A percentile compares a stretch with the other conserved stretches of the same genome.
Conservation (phyloP, 2,888 invertebrate species). For the Harpalus rufipes region DNA sequence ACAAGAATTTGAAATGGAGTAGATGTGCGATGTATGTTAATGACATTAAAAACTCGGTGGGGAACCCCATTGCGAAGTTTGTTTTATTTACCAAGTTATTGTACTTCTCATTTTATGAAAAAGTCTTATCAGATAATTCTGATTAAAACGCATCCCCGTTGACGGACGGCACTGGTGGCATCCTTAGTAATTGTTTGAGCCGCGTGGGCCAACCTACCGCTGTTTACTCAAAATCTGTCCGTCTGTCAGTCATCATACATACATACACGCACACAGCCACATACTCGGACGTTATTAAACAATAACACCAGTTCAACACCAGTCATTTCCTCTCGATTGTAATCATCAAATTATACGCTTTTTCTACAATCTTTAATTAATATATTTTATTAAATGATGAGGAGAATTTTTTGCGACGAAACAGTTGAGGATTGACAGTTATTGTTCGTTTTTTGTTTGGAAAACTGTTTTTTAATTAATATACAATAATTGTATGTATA, state of each 20-base stretch:
- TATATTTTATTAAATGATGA: slow-evolving; percentile 45
- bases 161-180: slow-evolving; percentile 59
- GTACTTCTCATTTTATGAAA: neutral
- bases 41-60: too few relatives aligned
- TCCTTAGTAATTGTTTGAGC: slow-evolving; percentile 57
- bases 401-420: slow-evolving; percentile 4
- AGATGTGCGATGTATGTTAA: too few relatives aligned
- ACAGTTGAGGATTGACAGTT: neutral
- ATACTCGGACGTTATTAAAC: slow-evolving; percentile 36
- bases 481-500: neutral
- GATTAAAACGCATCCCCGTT: neutral
- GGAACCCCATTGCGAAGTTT: too few relatives aligned
- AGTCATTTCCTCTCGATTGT: slow-evolving; percentile 59
- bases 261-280: slow-evolving; percentile 10
- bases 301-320: slow-evolving; percentile 30
- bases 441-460: slow-evolving; percentile 9
- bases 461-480: slow-evolving; percentile 21
- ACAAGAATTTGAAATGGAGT: too few relatives aligned
- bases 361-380: slow-evolving; percentile 52
- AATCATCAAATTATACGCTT: slow-evolving; percentile 39
- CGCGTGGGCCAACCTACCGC: slow-evolving; percentile 59
- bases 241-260: slow-evolving; percentile 60
- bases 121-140: neutral
- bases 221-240: slow-evolving; percentile 59
- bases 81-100: too few relatives aligned